A percentile compares a stretch with the other conserved stretches of the same genome.
phyloP scores from a whole-genome alignment of 1,140 invertebrate genomes.

The Coelopa frigida region DNA sequence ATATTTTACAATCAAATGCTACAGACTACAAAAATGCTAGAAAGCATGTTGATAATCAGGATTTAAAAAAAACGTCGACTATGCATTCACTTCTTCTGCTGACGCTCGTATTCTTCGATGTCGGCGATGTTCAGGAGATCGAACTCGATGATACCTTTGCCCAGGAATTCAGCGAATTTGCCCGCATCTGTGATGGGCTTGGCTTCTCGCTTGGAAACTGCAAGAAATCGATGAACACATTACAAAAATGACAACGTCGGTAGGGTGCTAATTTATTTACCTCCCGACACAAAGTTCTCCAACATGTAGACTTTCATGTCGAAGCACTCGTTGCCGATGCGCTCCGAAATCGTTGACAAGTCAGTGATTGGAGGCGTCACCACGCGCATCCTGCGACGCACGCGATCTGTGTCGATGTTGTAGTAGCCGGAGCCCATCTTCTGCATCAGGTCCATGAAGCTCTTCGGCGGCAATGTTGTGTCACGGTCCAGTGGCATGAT shows the following conservation, averaged over 20 bases:
- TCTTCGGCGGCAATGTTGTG: slow-evolving; percentile 66
- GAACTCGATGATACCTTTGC: slow-evolving; percentile 62
- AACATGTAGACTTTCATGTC: slow-evolving; percentile 66
- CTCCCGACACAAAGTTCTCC: slow-evolving; percentile 53
- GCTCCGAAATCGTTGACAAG: slow-evolving; percentile 55
- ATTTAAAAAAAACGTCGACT: background rate
- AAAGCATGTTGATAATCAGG: background rate
- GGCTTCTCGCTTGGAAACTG: slow-evolving; percentile 65
- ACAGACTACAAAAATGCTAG: slow-evolving; percentile 5
- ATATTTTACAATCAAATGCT: slow-evolving; percentile 5
- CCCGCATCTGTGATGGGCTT: slow-evolving; percentile 45
- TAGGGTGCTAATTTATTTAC: no score
- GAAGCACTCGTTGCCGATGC: slow-evolving; percentile 64
- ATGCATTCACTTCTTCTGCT: slow-evolving; percentile 8
- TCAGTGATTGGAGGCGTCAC: slow-evolving; percentile 65
- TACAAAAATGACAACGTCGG: slow-evolving; percentile 16
- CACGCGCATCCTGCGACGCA: slow-evolving; percentile 70
- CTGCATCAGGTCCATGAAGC: slow-evolving; percentile 67
- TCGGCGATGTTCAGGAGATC: slow-evolving; percentile 60
- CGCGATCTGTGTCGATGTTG: slow-evolving; percentile 69
- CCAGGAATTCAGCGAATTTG: slow-evolving; percentile 69
- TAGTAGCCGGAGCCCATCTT: slow-evolving; percentile 79
- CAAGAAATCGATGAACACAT: slow-evolving; percentile 18
- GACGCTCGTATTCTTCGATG: slow-evolving; percentile 31
- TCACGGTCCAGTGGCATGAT: slow-evolving; percentile 78